These are phyloP conservation scores for Timema cristinae DNA, from an alignment of 2,888 invertebrate species.

Conservation along the genomic window DNA sequence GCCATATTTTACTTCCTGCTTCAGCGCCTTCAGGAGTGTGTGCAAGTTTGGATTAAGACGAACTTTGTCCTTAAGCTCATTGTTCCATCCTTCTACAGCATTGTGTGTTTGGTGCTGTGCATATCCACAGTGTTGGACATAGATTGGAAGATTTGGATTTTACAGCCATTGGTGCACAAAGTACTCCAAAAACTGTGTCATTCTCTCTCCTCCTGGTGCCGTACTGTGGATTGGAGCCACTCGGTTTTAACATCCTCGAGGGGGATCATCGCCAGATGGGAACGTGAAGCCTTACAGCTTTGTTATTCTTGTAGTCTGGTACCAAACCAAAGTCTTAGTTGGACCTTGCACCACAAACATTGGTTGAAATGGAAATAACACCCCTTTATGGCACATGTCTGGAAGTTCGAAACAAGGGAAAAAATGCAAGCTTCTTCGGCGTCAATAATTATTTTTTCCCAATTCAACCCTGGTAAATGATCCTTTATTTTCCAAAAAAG, in stretches of 20 bases:
- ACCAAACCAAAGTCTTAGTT: neutral
- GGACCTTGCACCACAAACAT: neutral
- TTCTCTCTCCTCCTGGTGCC: neutral
- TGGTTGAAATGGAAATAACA: neutral
- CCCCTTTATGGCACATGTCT: neutral
- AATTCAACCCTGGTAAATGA: neutral
- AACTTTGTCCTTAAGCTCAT: neutral
- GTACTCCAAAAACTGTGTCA: neutral
- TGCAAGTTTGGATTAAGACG: neutral
- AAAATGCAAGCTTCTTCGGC: neutral
- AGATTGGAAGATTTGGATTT: too few species aligned
- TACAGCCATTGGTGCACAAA: too few species aligned
- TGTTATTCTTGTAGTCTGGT: neutral
- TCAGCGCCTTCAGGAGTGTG: neutral
- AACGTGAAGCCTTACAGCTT: neutral
- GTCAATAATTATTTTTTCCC: neutral
- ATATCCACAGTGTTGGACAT: neutral
- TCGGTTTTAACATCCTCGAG: neutral
- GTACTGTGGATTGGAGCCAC: conserved; percentile 9
- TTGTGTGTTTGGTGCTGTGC: neutral
- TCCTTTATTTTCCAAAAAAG: neutral
- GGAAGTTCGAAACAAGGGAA: neutral
- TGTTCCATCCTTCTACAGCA: neutral
- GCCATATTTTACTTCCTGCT: neutral
- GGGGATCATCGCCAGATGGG: neutral